Base-by-base conservation (phyloP, 2,888 invertebrate species). In the Drosophila formosana region DNA sequence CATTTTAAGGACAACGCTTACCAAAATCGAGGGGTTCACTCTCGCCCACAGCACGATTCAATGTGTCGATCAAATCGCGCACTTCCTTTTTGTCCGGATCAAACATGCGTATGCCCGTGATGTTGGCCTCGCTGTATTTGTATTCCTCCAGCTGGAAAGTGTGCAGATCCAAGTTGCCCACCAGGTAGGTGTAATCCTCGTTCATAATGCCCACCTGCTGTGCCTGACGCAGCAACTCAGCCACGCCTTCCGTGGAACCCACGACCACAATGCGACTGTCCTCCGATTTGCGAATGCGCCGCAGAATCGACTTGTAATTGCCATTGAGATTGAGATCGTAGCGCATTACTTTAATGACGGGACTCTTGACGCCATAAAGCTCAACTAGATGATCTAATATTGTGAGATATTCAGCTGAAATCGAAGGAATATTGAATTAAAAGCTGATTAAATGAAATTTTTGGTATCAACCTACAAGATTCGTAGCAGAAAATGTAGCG, bases 191-290 rank as follows among this genome's bases (percentile, higher is more conserved):
- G 92, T 98, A 98, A 90, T 97, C 96, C 92, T 97, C 97, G 73
- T 97, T 98, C 95, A 98, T 97, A 95, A 98, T 97, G 69, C 98
- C 98, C 82, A 98, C 96, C 93, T 98, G 98, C 93, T 98, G 97
- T 18, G 98, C 98, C 93, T 98, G 76, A 1, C 75, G 93, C 4
- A 96, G 90, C 3, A 96, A 92, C n/a, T 93, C 93, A 0, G 93
- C 90, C 5, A 96, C 92, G 41, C 93, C 93, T 3, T 95, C 93
- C 13, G 93, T 93, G 0, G 94, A 94, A 77, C 96, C 96, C 79
- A 96, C 95, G 2, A 97, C 92, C 1, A 97, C 93, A 64, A 97
- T 95, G 79, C 95, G 95, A 1, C 94, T 93, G 47, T 95, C 95
- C 0, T 94, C 94, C 0, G 95, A 94, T 69, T 94, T 94, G 85